Base-by-base conservation (phyloP, 2,113 vertebrate genomes). In the Plotosus lineatus region DNA sequence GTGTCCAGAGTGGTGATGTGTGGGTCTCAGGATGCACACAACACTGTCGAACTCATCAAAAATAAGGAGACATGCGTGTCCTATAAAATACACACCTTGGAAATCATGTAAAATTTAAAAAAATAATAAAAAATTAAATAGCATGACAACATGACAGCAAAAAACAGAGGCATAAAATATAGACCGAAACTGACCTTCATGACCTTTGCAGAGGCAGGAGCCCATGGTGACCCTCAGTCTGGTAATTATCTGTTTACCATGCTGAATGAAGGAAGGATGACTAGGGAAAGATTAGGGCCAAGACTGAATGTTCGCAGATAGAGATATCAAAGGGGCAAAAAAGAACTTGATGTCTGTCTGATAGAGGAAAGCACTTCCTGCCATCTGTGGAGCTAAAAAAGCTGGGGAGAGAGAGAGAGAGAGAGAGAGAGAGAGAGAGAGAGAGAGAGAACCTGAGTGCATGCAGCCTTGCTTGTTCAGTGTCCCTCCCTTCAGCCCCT, bases 151-250 rank as follows among this genome's bases (percentile, higher is more conserved):
- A 7, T 23, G 17, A 56, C 33, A 79, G 44, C 40, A 81, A 17
- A 51, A 81, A 44, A 53, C 55, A 80, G 68, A 83, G n/a, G n/a
- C 69, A 88, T 80, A 85, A 80, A n/a, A 87, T 85, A 82, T 65
- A 84, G 55, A 84, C 48, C 3, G 69, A 82, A 78, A 93, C 93
- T 94, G 92, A 94, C 93, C 93, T 94, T 92, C 92, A 88, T 92
- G 91, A 93, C 92, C 90, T 93, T 90, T 94, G 91, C 91, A 92
- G 86, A 94, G 86, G 90, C 93, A 94, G 90, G 91, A 81, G 86
- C 93, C 93, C 93, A 94, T 94, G 87, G 87, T 92, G 82, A 88
- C 75, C 77, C 87, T 86, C 58, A 44, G 88, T 81, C 61, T 58
- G 83, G 73, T 66, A 79, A 88, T 92, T 93, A 94, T 94, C 92